These are phyloP conservation scores for Ursus arctos DNA, from an alignment of 2,113 vertebrate genomes.

Conservation along the genomic window DNA sequence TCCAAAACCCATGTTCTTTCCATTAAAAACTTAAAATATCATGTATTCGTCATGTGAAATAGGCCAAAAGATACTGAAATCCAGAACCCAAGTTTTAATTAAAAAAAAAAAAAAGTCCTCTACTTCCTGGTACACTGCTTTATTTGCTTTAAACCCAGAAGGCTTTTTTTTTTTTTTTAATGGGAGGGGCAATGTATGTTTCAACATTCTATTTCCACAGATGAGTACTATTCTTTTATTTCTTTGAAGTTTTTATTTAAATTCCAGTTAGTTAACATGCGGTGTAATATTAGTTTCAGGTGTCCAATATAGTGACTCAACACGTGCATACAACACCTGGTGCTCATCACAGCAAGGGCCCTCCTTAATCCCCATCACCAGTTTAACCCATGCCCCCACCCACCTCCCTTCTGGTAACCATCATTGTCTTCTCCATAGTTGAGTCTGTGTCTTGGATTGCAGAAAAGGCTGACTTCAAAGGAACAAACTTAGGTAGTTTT, in stretches of 20 bases:
- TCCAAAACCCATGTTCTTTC: constrained; percentile 11
- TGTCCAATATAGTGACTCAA: background rate
- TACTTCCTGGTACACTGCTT: background rate
- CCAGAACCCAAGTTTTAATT: constrained; percentile 19
- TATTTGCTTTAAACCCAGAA: background rate
- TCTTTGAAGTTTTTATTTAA: background rate
- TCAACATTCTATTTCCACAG: background rate
- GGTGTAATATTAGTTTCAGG: background rate
- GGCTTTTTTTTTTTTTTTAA: background rate
- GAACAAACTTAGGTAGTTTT: constrained; percentile 23
- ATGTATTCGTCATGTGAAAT: background rate
- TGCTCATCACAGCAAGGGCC: background rate
- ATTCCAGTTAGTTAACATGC: background rate
- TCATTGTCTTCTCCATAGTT: background rate
- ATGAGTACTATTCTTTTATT: background rate
- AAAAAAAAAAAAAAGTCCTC: background rate
- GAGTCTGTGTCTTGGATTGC: background rate
- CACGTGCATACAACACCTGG: background rate
- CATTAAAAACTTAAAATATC: constrained; percentile 8
- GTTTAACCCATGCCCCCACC: background rate
- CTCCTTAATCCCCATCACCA: background rate
- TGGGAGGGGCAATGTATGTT: background rate
- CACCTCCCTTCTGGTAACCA: background rate
- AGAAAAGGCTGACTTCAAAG: constrained; percentile 3
- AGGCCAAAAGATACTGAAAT: background rate